Percentiles rank a stretch among this genome's conserved stretches.
These are phyloP conservation scores for Halcyon leucocephala DNA, from an alignment of 2,797 vertebrate genomes.

Conservation along the genomic window DNA sequence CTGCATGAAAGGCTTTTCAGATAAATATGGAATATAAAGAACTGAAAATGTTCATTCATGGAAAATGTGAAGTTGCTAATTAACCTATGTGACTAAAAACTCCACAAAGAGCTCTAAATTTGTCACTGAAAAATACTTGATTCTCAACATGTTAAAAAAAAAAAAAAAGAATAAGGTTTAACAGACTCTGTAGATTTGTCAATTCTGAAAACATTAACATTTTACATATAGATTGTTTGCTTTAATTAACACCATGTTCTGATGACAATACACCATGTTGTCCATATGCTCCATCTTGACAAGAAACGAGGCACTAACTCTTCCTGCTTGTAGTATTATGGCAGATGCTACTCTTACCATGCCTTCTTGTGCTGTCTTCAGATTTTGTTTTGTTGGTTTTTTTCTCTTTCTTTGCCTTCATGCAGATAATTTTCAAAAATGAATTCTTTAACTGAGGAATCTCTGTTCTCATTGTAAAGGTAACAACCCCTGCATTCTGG, in stretches of 20 bases:
- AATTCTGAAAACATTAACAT: background rate
- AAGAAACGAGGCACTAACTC: background rate
- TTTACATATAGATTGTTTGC: background rate
- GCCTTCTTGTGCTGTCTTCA: background rate
- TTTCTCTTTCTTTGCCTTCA: background rate
- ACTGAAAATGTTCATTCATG: background rate
- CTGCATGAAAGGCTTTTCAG: background rate
- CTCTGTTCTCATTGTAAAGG: background rate
- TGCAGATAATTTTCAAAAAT: background rate
- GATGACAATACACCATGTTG: background rate
- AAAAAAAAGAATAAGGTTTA: background rate
- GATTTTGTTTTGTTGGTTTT: background rate
- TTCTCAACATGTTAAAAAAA: background rate
- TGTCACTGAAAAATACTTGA: background rate
- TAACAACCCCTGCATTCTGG: background rate
- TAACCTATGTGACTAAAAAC: background rate
- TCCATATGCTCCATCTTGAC: constrained; percentile 28
- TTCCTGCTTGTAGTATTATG: background rate
- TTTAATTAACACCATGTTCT: constrained; percentile 40
- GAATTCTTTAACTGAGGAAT: background rate
- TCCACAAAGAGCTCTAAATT: background rate
- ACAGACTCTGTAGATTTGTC: background rate
- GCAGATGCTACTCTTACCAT: background rate
- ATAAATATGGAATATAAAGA: background rate
- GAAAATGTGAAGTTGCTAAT: background rate